Evolutionary conservation across 1,140 invertebrate genomes (phyloP), one percentile per base, ranked within the genome.

Genomic region (Neuroterus valhalla): DNA sequence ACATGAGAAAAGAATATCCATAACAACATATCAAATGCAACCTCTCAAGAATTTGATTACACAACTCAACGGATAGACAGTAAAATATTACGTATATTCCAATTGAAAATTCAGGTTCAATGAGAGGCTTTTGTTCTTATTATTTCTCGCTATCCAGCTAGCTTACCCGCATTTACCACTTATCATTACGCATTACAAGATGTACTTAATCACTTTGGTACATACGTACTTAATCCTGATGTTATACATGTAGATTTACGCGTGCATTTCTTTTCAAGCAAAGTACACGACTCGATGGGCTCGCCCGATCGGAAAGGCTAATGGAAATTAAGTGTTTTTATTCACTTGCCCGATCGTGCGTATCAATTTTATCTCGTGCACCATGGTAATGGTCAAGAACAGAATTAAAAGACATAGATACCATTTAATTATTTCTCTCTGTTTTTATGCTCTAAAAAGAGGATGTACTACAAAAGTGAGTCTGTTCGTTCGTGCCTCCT

Each of bases 301-400:
- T 62, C 31, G 55, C 23, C 15, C 15, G 55, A 62, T 62, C 23
- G 55, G 55, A 62, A 62, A 31, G 14, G 23, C 23, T 38, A 62
- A 62, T 62, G 55, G 55, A 62, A 62, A 62, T 62, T 62, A 62
- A 62, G 55, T 62, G 55, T 62, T 62, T 62, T 62, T 62, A 62
- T 62, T 62, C 55, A 62, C 55, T 31, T 62, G 55, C 55, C 15
- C 15, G 55, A 62, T 62, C 55, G 26, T 62, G 55, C 55, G 55
- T 62, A 38, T 62, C 55, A 62, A 62, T 62, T 62, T 62, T 31
- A 62, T 62, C 55, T 62, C 55, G 23, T 38, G n/a, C n/a, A n/a
- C n/a, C n/a, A n/a, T n/a, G 26, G 55, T 62, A 62, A 62, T 62
- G 15, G 21, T 12, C 23, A 62, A 62, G 26, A 62, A 31, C 52